Conservation (phyloP, 2,113 vertebrate genomes). For the Microcebus murinus region DNA sequence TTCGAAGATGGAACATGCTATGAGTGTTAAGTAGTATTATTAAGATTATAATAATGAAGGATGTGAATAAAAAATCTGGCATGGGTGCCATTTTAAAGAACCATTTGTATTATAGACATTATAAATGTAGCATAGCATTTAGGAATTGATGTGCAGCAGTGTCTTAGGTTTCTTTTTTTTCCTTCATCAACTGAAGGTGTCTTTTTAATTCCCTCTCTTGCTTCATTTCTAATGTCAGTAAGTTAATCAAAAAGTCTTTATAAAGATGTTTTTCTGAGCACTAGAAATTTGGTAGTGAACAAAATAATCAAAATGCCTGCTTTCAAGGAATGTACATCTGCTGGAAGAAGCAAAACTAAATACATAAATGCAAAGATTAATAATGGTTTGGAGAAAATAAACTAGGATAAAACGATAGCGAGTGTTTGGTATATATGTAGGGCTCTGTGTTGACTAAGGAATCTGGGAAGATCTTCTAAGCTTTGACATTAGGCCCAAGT, state of each 20-base stretch:
- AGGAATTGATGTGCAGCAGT: background rate
- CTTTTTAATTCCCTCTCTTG: background rate
- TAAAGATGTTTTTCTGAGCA: background rate
- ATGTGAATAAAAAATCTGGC: background rate
- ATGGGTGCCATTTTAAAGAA: background rate
- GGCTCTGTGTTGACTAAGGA: background rate
- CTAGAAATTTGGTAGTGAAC: background rate
- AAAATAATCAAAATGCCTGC: background rate
- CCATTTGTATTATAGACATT: background rate
- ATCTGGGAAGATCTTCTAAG: background rate
- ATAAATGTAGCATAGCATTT: background rate
- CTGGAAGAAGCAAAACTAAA: background rate
- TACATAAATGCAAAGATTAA: background rate
- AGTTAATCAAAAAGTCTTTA: background rate
- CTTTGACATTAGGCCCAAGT: background rate
- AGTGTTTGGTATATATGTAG: fast-evolving
- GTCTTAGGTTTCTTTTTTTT: background rate
- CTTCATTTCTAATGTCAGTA: background rate
- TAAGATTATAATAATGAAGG: constrained; percentile 57
- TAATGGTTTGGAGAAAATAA: background rate
- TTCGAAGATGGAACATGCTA: constrained; percentile 40
- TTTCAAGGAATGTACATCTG: background rate
- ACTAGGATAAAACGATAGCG: background rate
- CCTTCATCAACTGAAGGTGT: background rate
- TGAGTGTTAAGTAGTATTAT: constrained; percentile 45